These are phyloP conservation scores for Mystacides longicornis DNA, from an alignment of 2,888 invertebrate genomes.

Conservation along the genomic window DNA sequence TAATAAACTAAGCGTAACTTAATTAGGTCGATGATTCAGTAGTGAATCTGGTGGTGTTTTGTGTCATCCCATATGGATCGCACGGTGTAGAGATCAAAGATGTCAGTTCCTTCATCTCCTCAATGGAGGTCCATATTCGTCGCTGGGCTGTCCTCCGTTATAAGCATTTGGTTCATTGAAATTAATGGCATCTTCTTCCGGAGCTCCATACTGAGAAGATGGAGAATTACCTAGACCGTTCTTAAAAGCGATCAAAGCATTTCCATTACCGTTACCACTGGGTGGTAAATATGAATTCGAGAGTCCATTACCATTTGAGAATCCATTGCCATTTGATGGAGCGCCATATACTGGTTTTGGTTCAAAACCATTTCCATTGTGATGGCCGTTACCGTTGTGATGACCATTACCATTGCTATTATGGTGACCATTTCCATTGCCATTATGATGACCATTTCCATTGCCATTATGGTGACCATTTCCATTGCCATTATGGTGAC, in stretches of 20 bases:
- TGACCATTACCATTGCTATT: conserved; percentile 14
- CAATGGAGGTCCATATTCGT: neutral
- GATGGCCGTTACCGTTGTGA: conserved; percentile 10
- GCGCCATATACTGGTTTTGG: neutral
- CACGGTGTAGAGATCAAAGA: too few species aligned
- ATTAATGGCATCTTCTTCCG: conserved; percentile 5
- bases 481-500: conserved; percentile 5
- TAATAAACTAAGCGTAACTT: too few species aligned
- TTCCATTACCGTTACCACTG: conserved; percentile 13
- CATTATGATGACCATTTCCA: conserved; percentile 2
- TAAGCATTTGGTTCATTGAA: conserved; percentile 15
- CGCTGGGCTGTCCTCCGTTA: conserved; percentile 4
- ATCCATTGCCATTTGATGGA: conserved; percentile 4
- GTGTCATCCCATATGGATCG: too few species aligned
- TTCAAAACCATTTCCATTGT: conserved; percentile 9
- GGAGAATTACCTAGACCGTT: conserved; percentile 21
- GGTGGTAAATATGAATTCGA: conserved; percentile 4
- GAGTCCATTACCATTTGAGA: conserved; percentile 7
- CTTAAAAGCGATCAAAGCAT: conserved; percentile 14
- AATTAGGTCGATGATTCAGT: too few species aligned
- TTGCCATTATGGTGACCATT: conserved; percentile 7
- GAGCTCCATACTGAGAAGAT: conserved; percentile 19
- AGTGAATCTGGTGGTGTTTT: too few species aligned
- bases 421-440: conserved; percentile 10
- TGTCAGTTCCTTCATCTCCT: too few species aligned